phyloP scores from a whole-genome alignment of 35 echinoderm and acorn worm species.

The Chiridota heheva region DNA sequence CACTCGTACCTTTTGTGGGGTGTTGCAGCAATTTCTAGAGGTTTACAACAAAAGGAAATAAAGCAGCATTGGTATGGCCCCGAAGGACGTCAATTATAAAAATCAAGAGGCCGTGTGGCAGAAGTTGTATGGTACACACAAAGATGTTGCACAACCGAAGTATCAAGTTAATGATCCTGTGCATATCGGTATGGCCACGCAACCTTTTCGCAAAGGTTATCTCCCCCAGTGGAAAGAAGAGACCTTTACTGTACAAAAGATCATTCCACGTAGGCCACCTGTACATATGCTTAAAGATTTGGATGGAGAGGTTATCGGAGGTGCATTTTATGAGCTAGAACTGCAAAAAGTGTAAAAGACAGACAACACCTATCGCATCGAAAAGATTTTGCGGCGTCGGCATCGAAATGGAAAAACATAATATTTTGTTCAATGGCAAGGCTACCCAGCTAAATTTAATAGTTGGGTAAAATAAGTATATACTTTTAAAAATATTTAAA shows the following conservation, averaged over 20 bases:
- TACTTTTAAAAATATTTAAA: too few relatives aligned
- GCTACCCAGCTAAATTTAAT: conserved; percentile 74
- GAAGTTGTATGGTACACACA: conserved; percentile 31
- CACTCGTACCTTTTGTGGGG: too few relatives aligned
- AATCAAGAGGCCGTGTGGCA: conserved; percentile 64
- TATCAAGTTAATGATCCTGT: too few relatives aligned
- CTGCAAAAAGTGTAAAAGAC: conserved; percentile 51
- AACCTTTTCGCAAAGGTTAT: conserved; percentile 59
- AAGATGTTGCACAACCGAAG: background rate
- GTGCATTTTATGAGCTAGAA: conserved; percentile 74
- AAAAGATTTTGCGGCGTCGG: conserved; percentile 53
- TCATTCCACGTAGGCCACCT: background rate
- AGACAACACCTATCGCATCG: conserved; percentile 52
- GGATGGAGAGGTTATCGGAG: conserved; percentile 44
- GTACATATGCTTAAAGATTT: conserved; percentile 71
- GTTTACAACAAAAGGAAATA: conserved; percentile 58
- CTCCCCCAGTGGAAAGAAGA: conserved; percentile 61
- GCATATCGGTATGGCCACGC: conserved; percentile 34
- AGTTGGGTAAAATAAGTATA: conserved; percentile 69
- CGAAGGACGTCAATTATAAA: conserved; percentile 10
- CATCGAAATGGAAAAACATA: conserved; percentile 44
- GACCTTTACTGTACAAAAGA: conserved; percentile 26
- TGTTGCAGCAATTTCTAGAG: conserved; percentile 20
- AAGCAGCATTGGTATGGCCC: conserved; percentile 56
- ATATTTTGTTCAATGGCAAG: conserved; percentile 78